Conservation (phyloP, 2,888 invertebrate species). For the Oscheius onirici region DNA sequence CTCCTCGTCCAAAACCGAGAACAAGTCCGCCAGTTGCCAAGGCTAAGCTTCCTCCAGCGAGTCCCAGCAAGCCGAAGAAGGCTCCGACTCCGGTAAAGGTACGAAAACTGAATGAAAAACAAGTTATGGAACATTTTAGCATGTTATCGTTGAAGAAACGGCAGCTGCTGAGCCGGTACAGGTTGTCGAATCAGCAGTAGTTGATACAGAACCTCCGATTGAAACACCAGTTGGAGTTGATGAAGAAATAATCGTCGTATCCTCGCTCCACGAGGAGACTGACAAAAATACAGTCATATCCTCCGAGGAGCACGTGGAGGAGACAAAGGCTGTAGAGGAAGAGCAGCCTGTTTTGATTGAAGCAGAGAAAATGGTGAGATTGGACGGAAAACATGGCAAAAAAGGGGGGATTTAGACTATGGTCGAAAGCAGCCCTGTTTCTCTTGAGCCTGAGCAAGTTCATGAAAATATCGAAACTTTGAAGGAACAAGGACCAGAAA, state of each 20-base stretch:
- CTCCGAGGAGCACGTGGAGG: constrained; percentile 8
- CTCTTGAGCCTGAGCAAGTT: background rate
- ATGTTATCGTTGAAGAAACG: background rate
- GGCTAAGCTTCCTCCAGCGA: background rate
- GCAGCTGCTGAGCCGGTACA: background rate
- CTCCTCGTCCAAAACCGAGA: background rate
- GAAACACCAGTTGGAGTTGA: background rate
- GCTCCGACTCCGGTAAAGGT: background rate
- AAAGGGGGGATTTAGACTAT: too few species aligned
- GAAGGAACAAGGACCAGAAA: too few species aligned
- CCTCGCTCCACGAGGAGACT: background rate
- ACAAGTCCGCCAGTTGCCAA: background rate
- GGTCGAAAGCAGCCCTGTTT: background rate
- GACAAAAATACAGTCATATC: background rate
- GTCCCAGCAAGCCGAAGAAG: background rate
- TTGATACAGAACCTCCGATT: background rate
- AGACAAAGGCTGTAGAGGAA: background rate
- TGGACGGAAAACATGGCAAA: background rate
- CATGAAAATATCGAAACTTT: background rate
- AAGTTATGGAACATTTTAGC: background rate
- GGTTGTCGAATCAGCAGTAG: background rate
- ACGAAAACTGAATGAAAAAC: background rate
- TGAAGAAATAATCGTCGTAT: background rate
- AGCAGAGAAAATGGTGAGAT: background rate
- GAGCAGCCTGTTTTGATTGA: background rate